Evolutionary conservation across 2,113 vertebrate genomes (phyloP), one percentile per base, ranked within the genome.

Genomic region (Dermatemys mawii): DNA sequence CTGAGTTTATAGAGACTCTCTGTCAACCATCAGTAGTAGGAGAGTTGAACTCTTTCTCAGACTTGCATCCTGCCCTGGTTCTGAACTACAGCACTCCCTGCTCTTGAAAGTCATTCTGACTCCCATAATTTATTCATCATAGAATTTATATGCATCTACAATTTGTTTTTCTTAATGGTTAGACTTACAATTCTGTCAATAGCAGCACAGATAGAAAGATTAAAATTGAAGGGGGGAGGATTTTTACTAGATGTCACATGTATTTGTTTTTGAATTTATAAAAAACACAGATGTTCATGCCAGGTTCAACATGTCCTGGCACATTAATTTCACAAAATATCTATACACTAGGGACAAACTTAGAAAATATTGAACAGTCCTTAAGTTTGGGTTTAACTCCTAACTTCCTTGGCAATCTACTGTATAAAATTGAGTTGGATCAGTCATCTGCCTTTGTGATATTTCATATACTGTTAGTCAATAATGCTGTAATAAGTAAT

Each of bases 281-380:
- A 50, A 50, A 22, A 75, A 46, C 13, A 89, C 44, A 81, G 55
- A 91, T 60, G 24, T 7, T 84, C 5, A 78, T 92, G 70, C 88
- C 44, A 78, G 85, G 13, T 4, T 81, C 81, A 14, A 5, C 8
- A 76, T 90, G 9, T 57, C 41, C 54, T 41, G n/a, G 46, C 84
- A 90, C 85, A 90, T 49, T n/a, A 54, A 29, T 86, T 92, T 57
- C 60, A 87, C 12, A 38, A 44, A 17, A 26, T 75, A 89, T 83
- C 10, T 78, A n/a, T 76, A 5, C 35, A 81, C 50, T 67, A 88
- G 7, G 49, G 73, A 79, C 29, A 35, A 32, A 49, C 2, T 14
- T 35, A 73, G 38, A 55, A 84, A 78, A 19, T 32, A n/a, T 49
- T 38, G 7, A 7, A 70, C 24, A 22, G 4, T 63, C 44, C 29